phyloP scores from a whole-genome alignment of 2,113 vertebrate species.

The Tinamus guttatus region DNA sequence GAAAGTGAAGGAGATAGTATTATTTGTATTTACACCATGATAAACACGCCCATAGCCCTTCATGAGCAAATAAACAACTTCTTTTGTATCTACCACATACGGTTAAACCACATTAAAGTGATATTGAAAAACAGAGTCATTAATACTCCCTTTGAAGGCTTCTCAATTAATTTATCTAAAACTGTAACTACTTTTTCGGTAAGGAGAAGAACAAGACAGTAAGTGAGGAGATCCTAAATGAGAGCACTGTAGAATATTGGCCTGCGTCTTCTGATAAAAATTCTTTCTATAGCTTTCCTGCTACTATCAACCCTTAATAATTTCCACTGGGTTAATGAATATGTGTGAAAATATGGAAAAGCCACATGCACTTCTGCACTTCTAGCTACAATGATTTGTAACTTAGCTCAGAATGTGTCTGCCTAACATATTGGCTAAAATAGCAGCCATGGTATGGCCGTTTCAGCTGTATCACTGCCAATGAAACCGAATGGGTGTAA shows the following conservation, averaged over 20 bases:
- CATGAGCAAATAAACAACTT: not conserved
- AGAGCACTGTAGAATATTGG: not conserved
- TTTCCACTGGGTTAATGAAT: not conserved
- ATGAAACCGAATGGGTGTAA: not conserved
- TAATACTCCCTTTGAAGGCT: not conserved
- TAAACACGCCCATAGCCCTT: not conserved
- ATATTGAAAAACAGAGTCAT: accelerated
- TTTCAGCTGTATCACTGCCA: conserved; percentile 24
- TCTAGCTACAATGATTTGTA: not conserved
- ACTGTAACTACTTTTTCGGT: not conserved
- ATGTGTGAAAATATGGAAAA: not conserved
- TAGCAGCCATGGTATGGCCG: not conserved
- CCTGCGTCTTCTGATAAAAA: not conserved
- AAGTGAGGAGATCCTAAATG: not conserved
- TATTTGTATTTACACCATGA: not conserved
- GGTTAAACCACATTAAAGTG: not conserved
- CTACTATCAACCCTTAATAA: not conserved
- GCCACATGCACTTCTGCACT: not conserved
- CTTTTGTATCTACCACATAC: not conserved
- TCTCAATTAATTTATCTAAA: not conserved
- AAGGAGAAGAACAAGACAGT: not conserved
- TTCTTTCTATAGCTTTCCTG: not conserved
- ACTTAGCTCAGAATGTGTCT: not conserved
- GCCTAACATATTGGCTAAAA: not conserved
- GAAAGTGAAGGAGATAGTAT: not conserved